Evolutionary conservation across 2,888 invertebrate species (phyloP).

Genomic region (Sphaerophoria rueppellii): DNA sequence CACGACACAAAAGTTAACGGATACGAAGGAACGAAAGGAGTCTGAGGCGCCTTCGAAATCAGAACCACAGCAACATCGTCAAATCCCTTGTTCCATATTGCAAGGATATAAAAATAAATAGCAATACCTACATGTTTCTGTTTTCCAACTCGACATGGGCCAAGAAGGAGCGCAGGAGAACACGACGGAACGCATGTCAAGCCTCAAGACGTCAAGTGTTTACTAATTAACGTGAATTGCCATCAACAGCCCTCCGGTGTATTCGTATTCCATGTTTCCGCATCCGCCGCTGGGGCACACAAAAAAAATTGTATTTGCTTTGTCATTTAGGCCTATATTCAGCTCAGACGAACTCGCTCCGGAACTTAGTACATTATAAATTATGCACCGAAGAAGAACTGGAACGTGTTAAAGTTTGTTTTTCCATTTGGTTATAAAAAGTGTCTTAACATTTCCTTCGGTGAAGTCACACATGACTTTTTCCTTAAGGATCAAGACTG

Average conservation of each 20-base stretch:
- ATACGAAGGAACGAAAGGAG: constrained; percentile 18
- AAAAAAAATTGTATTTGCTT: constrained; percentile 50
- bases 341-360: neutral
- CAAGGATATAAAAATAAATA: constrained; percentile 43
- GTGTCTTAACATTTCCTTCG: neutral
- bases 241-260: constrained; percentile 45
- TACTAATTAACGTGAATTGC: constrained; percentile 73
- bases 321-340: constrained; percentile 60
- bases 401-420: constrained; percentile 45
- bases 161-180: neutral
- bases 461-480: neutral
- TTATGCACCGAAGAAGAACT: constrained; percentile 8
- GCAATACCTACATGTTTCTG: constrained; percentile 16
- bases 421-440: constrained; percentile 19
- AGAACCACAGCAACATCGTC: constrained; percentile 21
- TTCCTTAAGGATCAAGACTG: neutral
- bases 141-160: neutral
- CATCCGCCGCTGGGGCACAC: constrained; percentile 23
- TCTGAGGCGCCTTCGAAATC: constrained; percentile 41
- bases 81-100: constrained; percentile 12
- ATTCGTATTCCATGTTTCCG: neutral
- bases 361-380: neutral
- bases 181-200: neutral
- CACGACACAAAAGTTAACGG: neutral
- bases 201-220: constrained; percentile 65